These are phyloP conservation scores for Trachythela sp. DNA, from an alignment of 64 coral and sea anemone genomes.

Conservation along the genomic window DNA sequence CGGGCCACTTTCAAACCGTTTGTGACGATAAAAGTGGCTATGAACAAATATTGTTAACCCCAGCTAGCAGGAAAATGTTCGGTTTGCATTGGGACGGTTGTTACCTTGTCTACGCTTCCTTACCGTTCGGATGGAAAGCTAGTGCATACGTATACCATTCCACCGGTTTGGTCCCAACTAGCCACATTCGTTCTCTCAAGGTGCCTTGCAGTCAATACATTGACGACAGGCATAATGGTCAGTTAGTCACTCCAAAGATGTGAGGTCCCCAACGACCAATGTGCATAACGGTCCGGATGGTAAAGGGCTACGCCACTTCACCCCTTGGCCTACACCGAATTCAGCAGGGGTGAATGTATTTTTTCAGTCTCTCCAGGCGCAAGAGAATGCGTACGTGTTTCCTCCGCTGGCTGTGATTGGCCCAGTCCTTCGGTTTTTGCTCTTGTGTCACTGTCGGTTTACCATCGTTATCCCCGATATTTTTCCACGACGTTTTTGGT, in stretches of 20 bases:
- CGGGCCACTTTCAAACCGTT: neutral
- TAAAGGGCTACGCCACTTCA: neutral
- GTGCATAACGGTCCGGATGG: neutral
- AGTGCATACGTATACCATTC: neutral
- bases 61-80: neutral
- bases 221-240: neutral
- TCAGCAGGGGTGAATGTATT: conserved; percentile 25
- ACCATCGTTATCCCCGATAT: conserved; percentile 43
- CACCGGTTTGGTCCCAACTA: neutral
- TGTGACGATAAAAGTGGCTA: conserved; percentile 24
- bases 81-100: neutral
- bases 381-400: conserved; percentile 40
- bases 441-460: conserved; percentile 16
- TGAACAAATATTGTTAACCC: neutral
- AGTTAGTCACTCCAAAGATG: neutral
- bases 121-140: conserved; percentile 3
- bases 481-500: conserved; percentile 45
- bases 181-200: neutral
- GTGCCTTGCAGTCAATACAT: conserved; percentile 20
- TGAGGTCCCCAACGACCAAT: neutral
- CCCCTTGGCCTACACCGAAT: neutral
- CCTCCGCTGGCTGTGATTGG: conserved; percentile 9
- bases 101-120: neutral
- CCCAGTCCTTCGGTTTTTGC: conserved; percentile 11
- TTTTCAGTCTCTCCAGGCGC: neutral